Evolutionary conservation across 92 coral and sea anemone genomes (phyloP), one percentile per base, ranked within the genome.

Genomic region (Paragorgia papillata): DNA sequence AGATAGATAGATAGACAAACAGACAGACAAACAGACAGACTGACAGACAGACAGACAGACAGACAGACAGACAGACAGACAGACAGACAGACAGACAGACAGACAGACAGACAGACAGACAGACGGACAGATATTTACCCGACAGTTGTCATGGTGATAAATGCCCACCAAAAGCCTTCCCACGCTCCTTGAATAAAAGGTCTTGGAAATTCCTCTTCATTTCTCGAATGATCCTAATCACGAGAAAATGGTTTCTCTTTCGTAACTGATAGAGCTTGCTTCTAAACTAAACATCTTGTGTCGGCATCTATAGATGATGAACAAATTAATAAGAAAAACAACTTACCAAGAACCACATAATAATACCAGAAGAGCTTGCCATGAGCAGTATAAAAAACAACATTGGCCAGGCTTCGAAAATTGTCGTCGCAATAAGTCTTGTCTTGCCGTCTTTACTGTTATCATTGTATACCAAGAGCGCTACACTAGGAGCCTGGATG

Each of bases 131-230:
- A 17, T 69, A 60, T 91, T 57, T 71, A 90, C 96, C 96, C 96
- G 2, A 90, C 96, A 0, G 96, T 90, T 68, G 96, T 90, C 96
- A 90, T 88, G 84, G 96, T 90, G 49, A 87, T 91, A 18, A 90
- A 84, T 6, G 96, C 91, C 96, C 96, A 90, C 96, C 96, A 90
- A 77, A 90, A 88, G 14, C 96, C 96, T 64, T 90, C 96, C 96
- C 89, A 90, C 50, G 89, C 90, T 46, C 96, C 96, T 31, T 37
- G 21, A 43, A 58, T 39, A 60, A 88, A 88, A 22, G 31, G 60
- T 39, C 44, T 69, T 48, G 91, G 57, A 65, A 90, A 90, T 53
- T 88, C 87, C 33, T 60, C 44, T 0, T 87, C 82, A 62, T 79
- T 66, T 25, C 74, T 66, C 31, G 82, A 18, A 39, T 60, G 82